Conservation (phyloP, 2,888 invertebrate species). For the Oligia strigilis region DNA sequence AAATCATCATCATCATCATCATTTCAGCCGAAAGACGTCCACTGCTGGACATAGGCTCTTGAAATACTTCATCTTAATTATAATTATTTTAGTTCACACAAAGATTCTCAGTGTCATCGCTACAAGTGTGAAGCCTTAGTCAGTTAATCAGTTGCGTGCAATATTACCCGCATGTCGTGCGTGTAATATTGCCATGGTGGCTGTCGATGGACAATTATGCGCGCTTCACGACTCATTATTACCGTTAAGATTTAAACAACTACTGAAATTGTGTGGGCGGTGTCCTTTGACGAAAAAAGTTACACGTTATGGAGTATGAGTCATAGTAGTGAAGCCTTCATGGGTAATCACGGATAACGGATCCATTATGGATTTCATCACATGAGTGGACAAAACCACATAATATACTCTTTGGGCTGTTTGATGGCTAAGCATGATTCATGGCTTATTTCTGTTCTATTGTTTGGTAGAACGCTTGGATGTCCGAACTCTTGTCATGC, state of each 20-base stretch:
- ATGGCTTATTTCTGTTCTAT: neutral
- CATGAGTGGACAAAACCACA: neutral
- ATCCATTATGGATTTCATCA: neutral
- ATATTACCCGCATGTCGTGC: constrained; percentile 53
- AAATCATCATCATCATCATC: too few species aligned
- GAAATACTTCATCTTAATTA: neutral
- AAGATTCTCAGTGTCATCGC: neutral
- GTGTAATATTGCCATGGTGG: constrained; percentile 52
- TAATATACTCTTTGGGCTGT: neutral
- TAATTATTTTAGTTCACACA: constrained; percentile 32
- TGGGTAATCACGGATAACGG: neutral
- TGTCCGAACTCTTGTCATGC: too few species aligned
- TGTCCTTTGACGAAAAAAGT: constrained; percentile 28
- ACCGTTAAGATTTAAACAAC: constrained; percentile 64
- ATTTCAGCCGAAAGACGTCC: too few species aligned
- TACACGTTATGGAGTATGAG: constrained; percentile 22
- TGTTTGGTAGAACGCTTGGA: neutral
- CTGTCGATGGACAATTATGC: constrained; percentile 63
- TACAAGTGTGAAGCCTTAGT: constrained; percentile 26
- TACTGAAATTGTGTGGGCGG: constrained; percentile 57
- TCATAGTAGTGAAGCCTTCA: constrained; percentile 4
- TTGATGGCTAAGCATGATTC: neutral
- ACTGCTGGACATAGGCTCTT: too few species aligned
- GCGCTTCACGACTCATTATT: constrained; percentile 60
- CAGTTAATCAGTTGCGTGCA: constrained; percentile 50